phyloP scores from a whole-genome alignment of 2,888 invertebrate species.

The Andrena flavipes region DNA sequence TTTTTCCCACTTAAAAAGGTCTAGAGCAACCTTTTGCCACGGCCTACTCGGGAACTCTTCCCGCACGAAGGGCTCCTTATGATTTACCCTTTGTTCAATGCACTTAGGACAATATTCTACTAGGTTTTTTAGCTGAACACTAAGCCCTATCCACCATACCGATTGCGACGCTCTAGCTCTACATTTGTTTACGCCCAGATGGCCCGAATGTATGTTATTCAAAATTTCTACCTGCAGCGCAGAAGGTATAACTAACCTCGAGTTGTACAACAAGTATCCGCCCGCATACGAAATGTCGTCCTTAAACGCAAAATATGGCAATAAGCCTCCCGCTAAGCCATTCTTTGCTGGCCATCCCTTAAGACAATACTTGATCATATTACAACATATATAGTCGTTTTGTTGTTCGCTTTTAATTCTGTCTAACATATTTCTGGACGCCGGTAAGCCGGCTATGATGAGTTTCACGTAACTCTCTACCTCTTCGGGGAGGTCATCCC shows the following conservation, averaged over 20 bases:
- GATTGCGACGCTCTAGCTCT: constrained; percentile 7
- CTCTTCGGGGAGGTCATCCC: not conserved
- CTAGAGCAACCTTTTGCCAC: constrained; percentile 8
- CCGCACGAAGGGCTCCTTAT: not conserved
- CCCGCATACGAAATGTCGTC: not conserved
- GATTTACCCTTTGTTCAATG: not conserved
- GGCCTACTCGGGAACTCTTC: constrained; percentile 1
- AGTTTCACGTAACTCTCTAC: constrained; percentile 33
- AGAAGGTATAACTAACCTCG: constrained; percentile 27
- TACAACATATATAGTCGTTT: not conserved
- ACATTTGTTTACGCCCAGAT: constrained; percentile 56
- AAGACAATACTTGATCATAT: not conserved
- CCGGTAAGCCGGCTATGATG: constrained; percentile 50
- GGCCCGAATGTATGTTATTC: constrained; percentile 52
- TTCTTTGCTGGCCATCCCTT: not conserved
- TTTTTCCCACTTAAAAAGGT: not conserved
- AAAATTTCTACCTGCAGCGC: not conserved
- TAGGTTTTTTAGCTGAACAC: not conserved
- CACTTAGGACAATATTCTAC: constrained; percentile 12
- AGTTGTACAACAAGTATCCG: constrained; percentile 3
- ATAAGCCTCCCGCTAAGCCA: not conserved
- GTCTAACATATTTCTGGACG: constrained; percentile 41
- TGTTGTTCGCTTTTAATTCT: constrained; percentile 42
- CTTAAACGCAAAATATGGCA: not conserved
- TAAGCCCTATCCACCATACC: constrained; percentile 6